Evolutionary conservation across 2,797 vertebrate species (phyloP), one percentile per base, ranked within the genome.

Genomic region (Cetoscarus ocellatus): DNA sequence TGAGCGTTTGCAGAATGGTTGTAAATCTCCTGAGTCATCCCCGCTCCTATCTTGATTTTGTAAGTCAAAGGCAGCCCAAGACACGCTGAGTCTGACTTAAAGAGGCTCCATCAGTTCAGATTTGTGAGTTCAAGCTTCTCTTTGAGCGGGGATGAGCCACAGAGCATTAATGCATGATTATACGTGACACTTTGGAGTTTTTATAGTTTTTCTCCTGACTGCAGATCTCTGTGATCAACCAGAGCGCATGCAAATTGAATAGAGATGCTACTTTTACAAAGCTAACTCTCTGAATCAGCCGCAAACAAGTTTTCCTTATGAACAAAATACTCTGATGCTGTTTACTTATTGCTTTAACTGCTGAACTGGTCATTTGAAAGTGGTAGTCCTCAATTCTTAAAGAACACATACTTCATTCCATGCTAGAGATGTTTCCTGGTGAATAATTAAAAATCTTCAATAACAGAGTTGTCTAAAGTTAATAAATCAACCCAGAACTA

Each of bases 81-180:
- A 40, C 15, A 19, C 45, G 48, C 47, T 58, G 49, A 62, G 55
- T 1, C 18, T 59, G 54, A 70, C 72, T 18, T 10, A 10, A 54
- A 53, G 70, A 52, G 61, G 62, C 62, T 39, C 48, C 47, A 50
- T 58, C 51, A 47, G 38, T 50, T 75, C 58, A 15, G 14, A 44
- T 64, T 50, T 64, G 40, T 19, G 13, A 49, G 49, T 13, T 1
- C 8, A 54, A 54, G 35, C 45, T 49, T 6, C n/a, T 60, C 50
- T 62, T 19, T 63, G 53, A 62, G 54, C 39, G 10, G n/a, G 36
- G 42, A 48, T 7, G 36, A 15, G 18, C 10, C 53, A 45, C 44
- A 45, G 6, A 15, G n/a, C 42, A 17, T 14, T 39, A 57, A 50
- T 17, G 45, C 50, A 10, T 53, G 58, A 62, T 38, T 14, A 15